Evolutionary conservation across 2,888 invertebrate genomes (phyloP).

Genomic region (Drosophila emarginata): DNA sequence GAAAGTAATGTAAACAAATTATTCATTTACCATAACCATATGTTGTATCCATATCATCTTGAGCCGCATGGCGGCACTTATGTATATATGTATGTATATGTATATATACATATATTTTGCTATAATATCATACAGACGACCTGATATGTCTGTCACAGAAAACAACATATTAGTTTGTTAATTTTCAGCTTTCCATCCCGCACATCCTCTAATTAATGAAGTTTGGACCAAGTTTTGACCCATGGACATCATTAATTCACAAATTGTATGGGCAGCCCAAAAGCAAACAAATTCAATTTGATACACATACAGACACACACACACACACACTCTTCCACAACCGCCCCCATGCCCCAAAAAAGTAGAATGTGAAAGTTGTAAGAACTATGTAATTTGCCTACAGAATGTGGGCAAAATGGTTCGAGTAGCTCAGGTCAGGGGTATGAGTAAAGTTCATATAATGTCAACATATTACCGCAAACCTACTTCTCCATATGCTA

Average conservation of each 20-base stretch:
- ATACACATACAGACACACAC: background rate
- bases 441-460: background rate
- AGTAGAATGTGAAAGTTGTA: background rate
- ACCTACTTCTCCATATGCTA: background rate
- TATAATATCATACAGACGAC: background rate
- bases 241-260: slow-evolving; percentile 14
- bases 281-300: slow-evolving; percentile 8
- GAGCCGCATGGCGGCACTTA: background rate
- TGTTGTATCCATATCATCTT: background rate
- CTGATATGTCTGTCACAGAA: background rate
- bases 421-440: background rate
- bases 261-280: background rate
- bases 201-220: slow-evolving; percentile 33
- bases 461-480: slow-evolving; percentile 8
- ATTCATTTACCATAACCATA: background rate
- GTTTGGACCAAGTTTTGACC: slow-evolving; percentile 25
- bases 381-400: slow-evolving; percentile 6
- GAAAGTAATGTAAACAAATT: background rate
- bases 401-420: background rate
- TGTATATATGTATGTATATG: too few species aligned
- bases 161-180: slow-evolving; percentile 7
- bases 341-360: background rate
- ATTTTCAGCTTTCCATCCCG: background rate
- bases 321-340: background rate
- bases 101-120: too few species aligned